Evolutionary conservation across 2,888 invertebrate species (phyloP).

Genomic region (Diaphora mendica): DNA sequence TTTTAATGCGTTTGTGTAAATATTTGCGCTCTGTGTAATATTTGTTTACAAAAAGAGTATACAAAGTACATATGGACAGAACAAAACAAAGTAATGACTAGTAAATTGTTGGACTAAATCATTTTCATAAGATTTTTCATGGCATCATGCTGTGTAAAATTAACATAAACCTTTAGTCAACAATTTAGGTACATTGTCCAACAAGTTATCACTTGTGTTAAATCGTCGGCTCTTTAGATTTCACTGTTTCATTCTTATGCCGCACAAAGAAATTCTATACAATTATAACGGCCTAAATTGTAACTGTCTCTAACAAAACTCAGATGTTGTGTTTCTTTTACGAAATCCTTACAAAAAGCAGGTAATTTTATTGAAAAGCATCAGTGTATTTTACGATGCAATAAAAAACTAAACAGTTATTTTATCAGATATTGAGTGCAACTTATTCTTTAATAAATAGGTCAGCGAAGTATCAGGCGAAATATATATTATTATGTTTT

Average conservation of each 20-base stretch:
- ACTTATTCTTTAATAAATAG: constrained; percentile 79
- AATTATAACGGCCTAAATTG: constrained; percentile 86
- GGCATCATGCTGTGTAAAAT: background rate
- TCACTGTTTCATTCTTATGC: constrained; percentile 61
- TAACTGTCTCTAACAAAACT: constrained; percentile 83
- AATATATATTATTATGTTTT: constrained; percentile 79
- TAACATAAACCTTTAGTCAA: background rate
- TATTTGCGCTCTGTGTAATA: background rate
- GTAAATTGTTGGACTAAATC: background rate
- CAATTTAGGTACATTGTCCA: background rate
- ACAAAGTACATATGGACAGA: too few relatives aligned
- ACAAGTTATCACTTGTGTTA: constrained; percentile 8
- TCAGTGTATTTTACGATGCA: constrained; percentile 66
- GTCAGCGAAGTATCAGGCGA: constrained; percentile 69
- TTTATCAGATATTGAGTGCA: constrained; percentile 69
- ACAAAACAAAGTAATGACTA: background rate
- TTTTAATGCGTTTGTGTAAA: background rate
- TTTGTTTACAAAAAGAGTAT: background rate
- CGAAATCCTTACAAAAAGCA: constrained; percentile 77
- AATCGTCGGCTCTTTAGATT: constrained; percentile 55
- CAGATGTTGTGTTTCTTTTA: constrained; percentile 70
- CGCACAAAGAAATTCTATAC: constrained; percentile 84
- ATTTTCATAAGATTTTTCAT: background rate
- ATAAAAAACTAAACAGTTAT: constrained; percentile 76
- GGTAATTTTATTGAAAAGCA: constrained; percentile 78